Evolutionary conservation across 2,797 vertebrate species (phyloP).

Genomic region (Pristis pectinata): DNA sequence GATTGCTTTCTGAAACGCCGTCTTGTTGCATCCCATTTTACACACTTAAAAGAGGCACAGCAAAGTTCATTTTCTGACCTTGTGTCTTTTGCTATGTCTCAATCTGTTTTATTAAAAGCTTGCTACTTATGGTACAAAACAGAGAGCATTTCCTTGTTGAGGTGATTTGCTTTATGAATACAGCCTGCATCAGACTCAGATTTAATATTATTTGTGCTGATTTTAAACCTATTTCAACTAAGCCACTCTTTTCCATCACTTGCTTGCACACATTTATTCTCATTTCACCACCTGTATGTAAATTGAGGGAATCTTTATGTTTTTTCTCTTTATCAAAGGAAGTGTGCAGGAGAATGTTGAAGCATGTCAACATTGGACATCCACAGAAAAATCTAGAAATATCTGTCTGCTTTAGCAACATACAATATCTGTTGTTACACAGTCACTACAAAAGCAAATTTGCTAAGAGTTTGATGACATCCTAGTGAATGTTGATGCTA

Average conservation of each 20-base stretch:
- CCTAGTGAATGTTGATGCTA: background rate
- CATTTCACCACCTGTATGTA: background rate
- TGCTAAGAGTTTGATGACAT: background rate
- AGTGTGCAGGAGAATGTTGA: background rate
- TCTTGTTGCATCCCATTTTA: background rate
- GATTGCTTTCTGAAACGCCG: background rate
- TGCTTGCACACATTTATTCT: background rate
- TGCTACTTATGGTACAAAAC: background rate
- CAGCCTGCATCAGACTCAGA: background rate
- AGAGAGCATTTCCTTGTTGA: background rate
- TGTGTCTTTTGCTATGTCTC: background rate
- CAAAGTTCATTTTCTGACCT: background rate
- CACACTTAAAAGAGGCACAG: background rate
- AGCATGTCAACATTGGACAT: background rate
- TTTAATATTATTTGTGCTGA: background rate
- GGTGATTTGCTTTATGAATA: background rate
- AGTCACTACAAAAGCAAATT: slow-evolving; percentile 12
- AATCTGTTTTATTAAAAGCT: background rate
- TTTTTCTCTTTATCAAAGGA: background rate
- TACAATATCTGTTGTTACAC: background rate
- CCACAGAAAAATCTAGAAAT: background rate
- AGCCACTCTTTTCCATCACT: background rate
- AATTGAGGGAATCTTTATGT: background rate
- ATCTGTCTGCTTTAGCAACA: background rate
- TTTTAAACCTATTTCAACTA: background rate